These are phyloP conservation scores for Philypnodon macrostomus DNA, from an alignment of 2,797 vertebrate genomes.

Conservation along the genomic window DNA sequence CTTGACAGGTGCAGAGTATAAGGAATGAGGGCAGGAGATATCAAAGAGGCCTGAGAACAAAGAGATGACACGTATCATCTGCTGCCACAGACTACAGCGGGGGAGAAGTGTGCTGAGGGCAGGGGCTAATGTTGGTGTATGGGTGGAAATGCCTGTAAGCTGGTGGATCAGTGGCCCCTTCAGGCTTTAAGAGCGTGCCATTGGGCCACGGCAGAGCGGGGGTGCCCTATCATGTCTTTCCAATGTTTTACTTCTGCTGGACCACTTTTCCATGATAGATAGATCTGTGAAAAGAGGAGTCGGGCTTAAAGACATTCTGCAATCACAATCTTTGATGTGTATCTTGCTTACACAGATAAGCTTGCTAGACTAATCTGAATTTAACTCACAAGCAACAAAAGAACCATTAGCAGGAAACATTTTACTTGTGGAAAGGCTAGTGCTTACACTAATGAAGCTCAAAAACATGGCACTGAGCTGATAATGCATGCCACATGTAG, in stretches of 20 bases:
- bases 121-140: constrained; percentile 45
- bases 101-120: constrained; percentile 37
- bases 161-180: constrained; percentile 60
- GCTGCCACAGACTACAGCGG: constrained; percentile 42
- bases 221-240: constrained; percentile 98
- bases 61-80: constrained; percentile 59
- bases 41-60: constrained; percentile 75
- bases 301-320: constrained; percentile 11
- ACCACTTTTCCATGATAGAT: constrained; percentile 98
- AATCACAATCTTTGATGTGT: constrained; percentile 7
- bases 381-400: constrained; percentile 21
- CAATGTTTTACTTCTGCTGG: constrained; percentile 97
- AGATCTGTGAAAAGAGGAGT: constrained; percentile 80
- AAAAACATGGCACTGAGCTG: constrained; percentile 13
- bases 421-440: constrained; percentile 29
- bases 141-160: constrained; percentile 38
- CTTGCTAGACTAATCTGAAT: constrained; percentile 32
- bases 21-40: constrained; percentile 54
- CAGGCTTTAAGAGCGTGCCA: constrained; percentile 98
- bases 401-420: constrained; percentile 27
- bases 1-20: constrained; percentile 46
- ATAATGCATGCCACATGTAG: not conserved
- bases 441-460: constrained; percentile 39
- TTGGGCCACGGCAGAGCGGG: constrained; percentile 92
- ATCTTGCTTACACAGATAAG: constrained; percentile 20